Base-by-base conservation (phyloP, 2,888 invertebrate species). In the Lasioglossum morio region DNA sequence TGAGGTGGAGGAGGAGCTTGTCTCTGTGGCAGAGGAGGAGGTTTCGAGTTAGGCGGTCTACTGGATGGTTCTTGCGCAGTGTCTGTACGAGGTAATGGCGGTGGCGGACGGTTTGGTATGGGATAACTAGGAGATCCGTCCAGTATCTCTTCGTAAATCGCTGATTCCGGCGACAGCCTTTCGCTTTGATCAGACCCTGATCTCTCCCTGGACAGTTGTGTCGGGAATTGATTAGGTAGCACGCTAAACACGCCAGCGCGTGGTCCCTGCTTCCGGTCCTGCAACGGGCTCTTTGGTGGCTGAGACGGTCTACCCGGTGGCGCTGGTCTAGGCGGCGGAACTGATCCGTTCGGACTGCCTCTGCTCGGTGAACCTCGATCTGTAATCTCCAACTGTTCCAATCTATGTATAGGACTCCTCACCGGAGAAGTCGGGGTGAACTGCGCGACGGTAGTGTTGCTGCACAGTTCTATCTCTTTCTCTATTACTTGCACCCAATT, bases 401-500 rank as follows among this genome's bases (percentile, higher is more conserved):
- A 81, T 95, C 96, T 75, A 95, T 95, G 90, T 95, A 93, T 12
- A 95, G 96, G 73, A 79, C 89, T 92, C 7, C 80, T 86, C 5
- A 90, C 84, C 53, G 93, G 89, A 79, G 94, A 92, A 87, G 85
- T 90, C 16, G 93, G 91, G 53, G 94, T 96, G 91, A 96, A 97
- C 70, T 99, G 96, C 0, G 98, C 97, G 81, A 98, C 96, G 14
- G 98, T 98, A 92, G 98, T 98, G 91, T 98, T 97, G 40, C 98
- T 97, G 95, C 98, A 98, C 73, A 99, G 95, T 82, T 96, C 97
- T 90, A 99, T 97, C 96, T 99, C 99, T 79, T 97, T 97, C 92
- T 98, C 97, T 10, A 98, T 97, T 90, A 97, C 97, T 43, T 97
- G 96, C 73, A 97, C 96, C 99, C 99, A 99, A 91, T 98, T 96